Evolutionary conservation across 2,888 invertebrate genomes (phyloP), one percentile per base, ranked within the genome.

Genomic region (Cartodere bifasciata): DNA sequence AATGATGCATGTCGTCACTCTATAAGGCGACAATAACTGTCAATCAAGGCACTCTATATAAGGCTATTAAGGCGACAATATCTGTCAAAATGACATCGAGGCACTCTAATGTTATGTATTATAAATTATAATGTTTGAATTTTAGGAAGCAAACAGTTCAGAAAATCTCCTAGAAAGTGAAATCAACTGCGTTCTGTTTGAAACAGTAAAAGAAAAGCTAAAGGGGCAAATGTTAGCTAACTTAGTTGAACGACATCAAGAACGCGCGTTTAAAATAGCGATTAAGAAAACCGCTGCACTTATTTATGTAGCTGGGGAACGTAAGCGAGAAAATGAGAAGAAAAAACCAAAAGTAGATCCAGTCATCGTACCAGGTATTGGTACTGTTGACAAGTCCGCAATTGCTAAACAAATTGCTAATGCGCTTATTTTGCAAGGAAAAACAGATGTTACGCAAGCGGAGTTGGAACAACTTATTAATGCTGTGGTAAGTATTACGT

Each of bases 321-420:
- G 59, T 7, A 67, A 66, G 40, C 57, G 55, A 30, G 56, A 56
- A 23, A 56, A 56, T 17, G 52, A 47, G 14, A 52, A 50, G 16
- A 44, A 47, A 23, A 56, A 56, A 34, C 54, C 56, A n/a, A 50
- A 48, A 32, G 41, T 45, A 11, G 61, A 62, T 39, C 63, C 59
- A 1, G 69, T 74, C 10, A 63, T 69, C 20, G 80, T 82, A 23
- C 74, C 77, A 2, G 78, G 78, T 16, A 68, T 60, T 14, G 83
- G 82, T 13, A 68, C 72, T 1, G 76, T 83, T 34, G 84, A 86
- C 51, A 79, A 83, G 45, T 74, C 76, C 15, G 72, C 81, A 30
- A 80, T 87, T 41, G 83, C 86, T 2, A 72, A 75, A 44, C 83
- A 85, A 55, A 76, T 87, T 56, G 84, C 87, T 0, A 76, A 75